Base-by-base conservation (phyloP, 2,888 invertebrate species). In the Drosophila nigritarsus region DNA sequence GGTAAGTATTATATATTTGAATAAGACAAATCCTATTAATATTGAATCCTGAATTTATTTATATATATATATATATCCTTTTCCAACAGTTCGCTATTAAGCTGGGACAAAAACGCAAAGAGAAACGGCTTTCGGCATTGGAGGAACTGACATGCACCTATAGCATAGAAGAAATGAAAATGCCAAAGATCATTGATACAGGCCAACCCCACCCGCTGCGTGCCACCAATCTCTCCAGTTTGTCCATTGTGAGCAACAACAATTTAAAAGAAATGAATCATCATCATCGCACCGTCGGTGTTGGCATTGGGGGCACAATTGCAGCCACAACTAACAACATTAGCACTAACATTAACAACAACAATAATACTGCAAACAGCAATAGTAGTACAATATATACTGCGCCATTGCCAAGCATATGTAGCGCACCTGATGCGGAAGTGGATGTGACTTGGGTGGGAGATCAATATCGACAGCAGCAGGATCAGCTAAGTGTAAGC, bases 1-100 rank as follows among this genome's bases (percentile, higher is more conserved):
- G 97, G 98, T 99, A 94, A 95, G 96, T 94, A 38, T 0, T 0
- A 13, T 15, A 15, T 11, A n/a, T 38, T 32, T 20, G 27, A 8
- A 51, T 30, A 67, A 38, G 15, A 2, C 18, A 18, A 24, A 53
- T 24, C 24, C 11, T 18, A 15, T 20, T 20, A 18, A 27, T 7
- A n/a, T n/a, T 51, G 30, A 65, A 58, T 54, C 63, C 54, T 62
- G 29, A 18, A 64, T 53, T 76, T 49, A 55, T 80, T 90, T 48
- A 20, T 27, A 0, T 13, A 9, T 30, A 8, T 45, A 20, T 53
- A 13, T 32, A 24, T 24, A 8, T 53, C 24, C 32, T 11, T 62
- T n/a, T 13, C 3, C 20, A 58, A 63, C 92, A 94, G 94, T 94
- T 94, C 92, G 94, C 94, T 91, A 94, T 94, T 88, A 94, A 94